Evolutionary conservation across 1,140 invertebrate genomes (phyloP).

Genomic region (Drosophila pectinifera): DNA sequence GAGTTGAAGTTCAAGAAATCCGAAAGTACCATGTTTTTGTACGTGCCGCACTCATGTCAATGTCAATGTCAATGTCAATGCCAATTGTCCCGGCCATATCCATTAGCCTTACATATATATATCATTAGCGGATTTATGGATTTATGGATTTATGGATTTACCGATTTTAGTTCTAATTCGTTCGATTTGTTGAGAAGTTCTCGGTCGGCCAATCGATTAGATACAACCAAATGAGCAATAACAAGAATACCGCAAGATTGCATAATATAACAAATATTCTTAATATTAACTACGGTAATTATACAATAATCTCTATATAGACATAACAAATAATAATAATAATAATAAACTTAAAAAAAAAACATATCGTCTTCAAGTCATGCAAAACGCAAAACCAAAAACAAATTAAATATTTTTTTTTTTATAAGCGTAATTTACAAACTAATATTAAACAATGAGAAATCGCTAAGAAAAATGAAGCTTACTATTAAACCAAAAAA

Average conservation of each 20-base stretch:
- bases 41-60: conserved; percentile 30
- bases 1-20: conserved; percentile 42
- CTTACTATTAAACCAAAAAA: conserved; percentile 58
- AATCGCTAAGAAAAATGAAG: conserved; percentile 54
- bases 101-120: conserved; percentile 35
- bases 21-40: conserved; percentile 21
- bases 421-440: conserved; percentile 72
- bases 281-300: conserved; percentile 56
- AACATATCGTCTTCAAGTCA: conserved; percentile 83
- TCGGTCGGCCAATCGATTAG: conserved; percentile 49
- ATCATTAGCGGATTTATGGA: conserved; percentile 34
- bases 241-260: conserved; percentile 45
- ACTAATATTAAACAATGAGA: conserved; percentile 55
- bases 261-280: conserved; percentile 56
- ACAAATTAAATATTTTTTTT: conserved; percentile 58
- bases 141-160: conserved; percentile 3
- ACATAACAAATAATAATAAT: conserved; percentile 37
- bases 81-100: conserved; percentile 29
- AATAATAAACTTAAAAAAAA: conserved; percentile 40
- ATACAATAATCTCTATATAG: conserved; percentile 58
- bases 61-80: conserved; percentile 16
- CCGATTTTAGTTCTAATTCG: conserved; percentile 26
- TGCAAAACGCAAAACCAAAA: conserved; percentile 43
- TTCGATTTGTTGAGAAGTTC: conserved; percentile 44
- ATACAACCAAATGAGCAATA: conserved; percentile 41